Percentiles rank a stretch among this genome's conserved stretches.
Evolutionary conservation across 2,888 invertebrate genomes (phyloP).

Genomic region (Tenthredo scrophulariae): DNA sequence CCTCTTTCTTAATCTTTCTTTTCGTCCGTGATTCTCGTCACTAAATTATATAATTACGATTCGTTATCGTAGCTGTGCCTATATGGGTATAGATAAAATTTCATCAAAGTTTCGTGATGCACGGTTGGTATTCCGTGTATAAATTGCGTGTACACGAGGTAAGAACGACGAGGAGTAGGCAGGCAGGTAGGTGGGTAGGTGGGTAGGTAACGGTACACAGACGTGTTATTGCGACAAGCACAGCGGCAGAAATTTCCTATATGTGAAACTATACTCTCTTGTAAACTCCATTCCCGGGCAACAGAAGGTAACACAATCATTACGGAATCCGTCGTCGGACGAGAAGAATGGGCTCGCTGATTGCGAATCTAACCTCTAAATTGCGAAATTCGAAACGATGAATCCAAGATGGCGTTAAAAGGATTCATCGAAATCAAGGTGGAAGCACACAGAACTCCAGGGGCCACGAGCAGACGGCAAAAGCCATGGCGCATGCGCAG

Average conservation of each 20-base stretch:
- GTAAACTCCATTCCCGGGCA: conserved; percentile 36
- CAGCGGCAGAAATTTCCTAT: background rate
- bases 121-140: conserved; percentile 31
- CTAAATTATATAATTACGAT: no score
- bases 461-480: no score
- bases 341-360: background rate
- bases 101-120: conserved; percentile 26
- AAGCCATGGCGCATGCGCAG: background rate
- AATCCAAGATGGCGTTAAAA: background rate
- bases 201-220: conserved; percentile 28
- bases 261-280: background rate
- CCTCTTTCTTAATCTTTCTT: no score
- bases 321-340: background rate
- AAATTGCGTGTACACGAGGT: conserved; percentile 23
- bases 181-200: background rate
- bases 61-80: background rate
- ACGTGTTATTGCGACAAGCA: conserved; percentile 42
- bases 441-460: no score
- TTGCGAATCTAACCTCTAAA: background rate
- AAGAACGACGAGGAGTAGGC: conserved; percentile 1
- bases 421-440: background rate
- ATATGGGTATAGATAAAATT: background rate
- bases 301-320: background rate
- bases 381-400: background rate
- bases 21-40: no score